Evolutionary conservation across 2,888 invertebrate species (phyloP).

Genomic region (Phalera bucephala): DNA sequence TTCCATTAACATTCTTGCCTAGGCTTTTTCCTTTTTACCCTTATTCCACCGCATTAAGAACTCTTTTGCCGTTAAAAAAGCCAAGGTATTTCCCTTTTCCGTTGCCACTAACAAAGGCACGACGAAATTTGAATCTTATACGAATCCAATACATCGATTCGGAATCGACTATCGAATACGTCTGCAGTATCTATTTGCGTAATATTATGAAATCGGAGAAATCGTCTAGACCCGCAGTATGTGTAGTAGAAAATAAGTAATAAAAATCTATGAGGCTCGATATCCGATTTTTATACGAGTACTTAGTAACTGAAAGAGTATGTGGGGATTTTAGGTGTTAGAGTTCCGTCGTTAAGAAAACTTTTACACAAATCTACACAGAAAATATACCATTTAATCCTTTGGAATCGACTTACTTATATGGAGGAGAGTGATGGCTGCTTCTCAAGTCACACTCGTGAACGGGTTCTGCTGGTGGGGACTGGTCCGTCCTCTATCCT

Average conservation of each 20-base stretch:
- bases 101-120: neutral
- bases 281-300: conserved; percentile 10
- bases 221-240: conserved; percentile 11
- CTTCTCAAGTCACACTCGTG: too few species aligned
- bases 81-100: neutral
- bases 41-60: neutral
- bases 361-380: too few species aligned
- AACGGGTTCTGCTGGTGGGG: too few species aligned
- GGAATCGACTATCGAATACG: conserved; percentile 15
- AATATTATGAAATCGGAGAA: conserved; percentile 21
- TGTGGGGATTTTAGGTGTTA: too few species aligned
- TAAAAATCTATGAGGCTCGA: conserved; percentile 22
- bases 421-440: too few species aligned
- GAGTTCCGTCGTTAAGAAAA: too few species aligned
- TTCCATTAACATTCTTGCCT: neutral
- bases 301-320: conserved; percentile 10
- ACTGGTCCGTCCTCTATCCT: too few species aligned
- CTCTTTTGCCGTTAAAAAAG: neutral
- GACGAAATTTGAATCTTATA: conserved; percentile 7
- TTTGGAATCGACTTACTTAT: too few species aligned
- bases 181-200: conserved; percentile 21
- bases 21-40: too few species aligned
- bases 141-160: conserved; percentile 17
- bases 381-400: too few species aligned
- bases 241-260: conserved; percentile 23